Percentiles rank a stretch among this genome's conserved stretches.
Evolutionary conservation across 2,113 vertebrate genomes (phyloP).

Genomic region (Chelonoidis abingdonii): DNA sequence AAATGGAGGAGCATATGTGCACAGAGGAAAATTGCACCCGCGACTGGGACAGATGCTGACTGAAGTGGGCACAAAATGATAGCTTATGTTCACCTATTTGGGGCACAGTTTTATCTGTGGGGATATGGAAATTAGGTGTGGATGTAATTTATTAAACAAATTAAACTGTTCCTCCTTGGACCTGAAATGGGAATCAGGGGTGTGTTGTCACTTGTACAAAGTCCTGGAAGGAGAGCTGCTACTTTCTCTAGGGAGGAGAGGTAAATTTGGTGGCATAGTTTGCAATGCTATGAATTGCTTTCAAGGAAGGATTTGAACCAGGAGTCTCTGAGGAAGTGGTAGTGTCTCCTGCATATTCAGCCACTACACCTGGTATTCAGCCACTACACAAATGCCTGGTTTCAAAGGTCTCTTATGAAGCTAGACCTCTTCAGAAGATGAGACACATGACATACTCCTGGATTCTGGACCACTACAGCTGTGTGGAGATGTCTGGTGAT

Average conservation of each 20-base stretch:
- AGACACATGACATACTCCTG: accelerated
- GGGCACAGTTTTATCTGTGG: neutral
- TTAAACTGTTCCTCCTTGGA: neutral
- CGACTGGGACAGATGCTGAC: neutral
- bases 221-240: neutral
- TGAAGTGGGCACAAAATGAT: neutral
- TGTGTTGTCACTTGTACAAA: neutral
- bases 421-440: neutral
- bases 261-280: neutral
- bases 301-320: neutral
- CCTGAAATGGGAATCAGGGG: accelerated
- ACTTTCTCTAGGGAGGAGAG: neutral
- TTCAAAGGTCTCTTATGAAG: neutral
- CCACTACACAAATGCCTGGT: neutral
- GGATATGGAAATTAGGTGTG: neutral
- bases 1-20: neutral
- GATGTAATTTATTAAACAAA: accelerated
- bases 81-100: neutral
- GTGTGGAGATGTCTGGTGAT: no score
- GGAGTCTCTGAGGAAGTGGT: neutral
- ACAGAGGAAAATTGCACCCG: neutral
- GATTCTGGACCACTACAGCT: accelerated
- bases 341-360: neutral
- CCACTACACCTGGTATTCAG: neutral
- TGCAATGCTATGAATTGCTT: neutral